phyloP scores from a whole-genome alignment of 2,797 vertebrate species.

The Vireo griseus region DNA sequence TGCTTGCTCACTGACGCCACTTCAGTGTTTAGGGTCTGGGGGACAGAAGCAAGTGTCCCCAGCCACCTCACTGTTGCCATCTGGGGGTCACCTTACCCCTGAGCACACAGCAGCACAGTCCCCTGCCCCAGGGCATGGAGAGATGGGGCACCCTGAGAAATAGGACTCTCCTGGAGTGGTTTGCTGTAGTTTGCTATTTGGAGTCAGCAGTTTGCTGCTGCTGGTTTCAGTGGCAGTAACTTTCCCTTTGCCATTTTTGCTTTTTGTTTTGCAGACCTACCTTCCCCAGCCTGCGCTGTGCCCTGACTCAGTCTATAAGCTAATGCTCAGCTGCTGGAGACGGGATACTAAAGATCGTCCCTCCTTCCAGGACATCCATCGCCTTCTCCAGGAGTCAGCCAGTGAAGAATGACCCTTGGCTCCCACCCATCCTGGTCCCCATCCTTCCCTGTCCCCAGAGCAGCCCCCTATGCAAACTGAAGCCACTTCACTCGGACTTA shows the following conservation, averaged over 20 bases:
- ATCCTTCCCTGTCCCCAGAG: background rate
- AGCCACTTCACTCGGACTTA: conserved; percentile 60
- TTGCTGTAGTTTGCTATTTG: background rate
- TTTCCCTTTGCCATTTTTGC: background rate
- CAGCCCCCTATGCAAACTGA: background rate
- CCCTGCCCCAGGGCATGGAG: rapidly evolving
- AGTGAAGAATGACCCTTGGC: conserved; percentile 59
- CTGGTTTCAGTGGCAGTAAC: background rate
- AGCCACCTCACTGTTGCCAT: background rate
- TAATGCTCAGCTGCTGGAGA: conserved; percentile 97
- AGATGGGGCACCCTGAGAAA: background rate
- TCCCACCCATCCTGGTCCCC: background rate
- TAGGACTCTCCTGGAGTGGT: background rate
- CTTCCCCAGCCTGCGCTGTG: conserved; percentile 91
- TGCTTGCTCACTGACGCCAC: background rate
- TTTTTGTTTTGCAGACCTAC: conserved; percentile 81
- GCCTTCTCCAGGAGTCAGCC: conserved; percentile 81
- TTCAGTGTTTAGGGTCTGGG: background rate
- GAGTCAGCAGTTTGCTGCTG: too few species aligned
- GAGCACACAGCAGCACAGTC: background rate
- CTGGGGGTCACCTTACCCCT: background rate
- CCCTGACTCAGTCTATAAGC: conserved; percentile 91
- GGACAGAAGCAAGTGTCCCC: background rate
- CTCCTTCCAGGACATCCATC: conserved; percentile 91
- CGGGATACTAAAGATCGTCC: conserved; percentile 93